These are phyloP conservation scores for Diploscapter pachys DNA, from an alignment of 1,140 invertebrate genomes.

Conservation along the genomic window DNA sequence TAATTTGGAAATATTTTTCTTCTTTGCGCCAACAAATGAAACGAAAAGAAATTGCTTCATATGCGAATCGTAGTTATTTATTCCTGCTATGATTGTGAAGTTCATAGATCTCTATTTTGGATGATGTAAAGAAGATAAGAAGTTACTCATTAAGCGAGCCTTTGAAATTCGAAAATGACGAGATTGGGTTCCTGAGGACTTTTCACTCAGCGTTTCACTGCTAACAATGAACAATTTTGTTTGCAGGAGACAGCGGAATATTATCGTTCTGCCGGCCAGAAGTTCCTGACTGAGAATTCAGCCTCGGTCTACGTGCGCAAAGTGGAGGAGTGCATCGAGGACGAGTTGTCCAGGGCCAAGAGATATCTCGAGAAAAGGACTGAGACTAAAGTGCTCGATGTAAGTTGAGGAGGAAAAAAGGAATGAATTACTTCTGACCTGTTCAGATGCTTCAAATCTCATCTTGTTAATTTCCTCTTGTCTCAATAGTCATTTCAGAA, in stretches of 20 bases:
- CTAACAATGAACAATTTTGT: no score
- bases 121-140: no score
- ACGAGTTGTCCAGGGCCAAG: constrained; percentile 93
- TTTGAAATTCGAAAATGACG: no score
- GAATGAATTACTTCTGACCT: neutral
- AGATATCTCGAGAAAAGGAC: constrained; percentile 97
- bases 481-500: constrained; percentile 1
- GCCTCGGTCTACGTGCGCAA: constrained; percentile 97
- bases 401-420: constrained; percentile 22
- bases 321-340: constrained; percentile 91
- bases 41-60: no score
- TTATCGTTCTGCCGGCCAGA: constrained; percentile 96
- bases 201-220: no score
- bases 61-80: no score
- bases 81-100: no score
- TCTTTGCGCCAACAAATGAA: no score
- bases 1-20: no score
- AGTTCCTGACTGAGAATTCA: constrained; percentile 92
- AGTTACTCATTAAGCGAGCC: no score
- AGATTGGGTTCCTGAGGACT: no score
- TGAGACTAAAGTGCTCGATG: constrained; percentile 81
- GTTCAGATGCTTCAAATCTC: neutral
- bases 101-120: no score
- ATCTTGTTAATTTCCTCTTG: constrained; percentile 14
- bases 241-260: constrained; percentile 89